Evolutionary conservation across 2,888 invertebrate genomes (phyloP), one percentile per base, ranked within the genome.

Genomic region (Plagodis pulveraria): DNA sequence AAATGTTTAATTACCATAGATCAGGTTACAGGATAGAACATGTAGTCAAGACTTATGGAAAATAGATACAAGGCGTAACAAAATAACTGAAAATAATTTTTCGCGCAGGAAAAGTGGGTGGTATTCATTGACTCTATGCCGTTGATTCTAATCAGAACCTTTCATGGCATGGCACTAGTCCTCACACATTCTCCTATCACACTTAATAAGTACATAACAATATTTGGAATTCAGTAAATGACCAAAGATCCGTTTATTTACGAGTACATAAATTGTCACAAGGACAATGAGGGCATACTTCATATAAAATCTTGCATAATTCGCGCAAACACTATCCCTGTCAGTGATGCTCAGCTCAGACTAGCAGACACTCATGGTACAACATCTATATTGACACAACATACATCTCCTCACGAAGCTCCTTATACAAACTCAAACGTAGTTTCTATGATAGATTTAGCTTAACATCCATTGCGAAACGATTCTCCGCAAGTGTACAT

Each of bases 121-220:
- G 91, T 91, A 92, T 87, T 86, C 89, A 89, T 88, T 81, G 88
- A 90, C 87, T 88, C 81, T 76, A 91, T 91, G 91, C 91, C 91
- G 83, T 86, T 78, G 91, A 91, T 92, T 91, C 91, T 90, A 90
- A 84, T 84, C 86, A 91, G 92, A 91, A 91, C 91, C 91, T 91
- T 91, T 91, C 92, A 91, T 78, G 91, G 90, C 92, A 91, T 92
- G 92, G 91, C 92, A 92, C 91, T 87, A 89, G 91, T 91, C 91
- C 87, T 89, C 84, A 90, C 85, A 89, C 83, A 91, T 85, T 86
- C 90, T 87, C 89, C 92, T 92, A 89, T 88, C 92, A 92, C 87
- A 89, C 92, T 83, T 81, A 83, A 40, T 77, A 81, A 85, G 84
- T 83, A 86, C 76, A 77, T 71, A 59, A 75, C 69, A 70, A 68